Evolutionary conservation across 92 coral and sea anemone species (phyloP), one percentile per base, ranked within the genome.

Genomic region (Actinernus sp.): DNA sequence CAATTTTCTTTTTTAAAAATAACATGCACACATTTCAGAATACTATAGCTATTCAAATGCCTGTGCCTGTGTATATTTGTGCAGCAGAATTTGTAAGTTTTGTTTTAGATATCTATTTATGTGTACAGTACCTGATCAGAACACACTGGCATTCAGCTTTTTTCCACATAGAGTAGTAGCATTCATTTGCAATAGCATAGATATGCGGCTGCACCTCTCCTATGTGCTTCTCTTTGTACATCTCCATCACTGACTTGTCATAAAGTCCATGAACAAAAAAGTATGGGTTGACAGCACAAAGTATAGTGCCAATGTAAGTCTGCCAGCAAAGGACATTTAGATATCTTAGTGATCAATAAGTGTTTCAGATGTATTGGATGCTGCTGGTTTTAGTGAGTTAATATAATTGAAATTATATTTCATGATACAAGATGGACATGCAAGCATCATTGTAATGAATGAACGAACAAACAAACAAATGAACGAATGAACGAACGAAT

Each of bases 281-380:
- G 76, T 94, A 94, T 27, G 98, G 98, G 58, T 94, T 94, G 3
- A 91, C 75, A 49, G 98, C 93, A 67, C 97, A 88, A 49, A 94
- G 64, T 43, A 94, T 94, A 26, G 97, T 87, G 9, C 98, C 98
- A 58, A 94, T 94, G 80, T 94, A 94, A 38, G 98, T 87, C 98
- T 94, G 83, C 37, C 24, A 54, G 58, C 1, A 58, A 22, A 10
- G 27, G 45, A 16, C 6, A 19, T 32, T n/a, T n/a, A n/a, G n/a
- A n/a, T n/a, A n/a, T n/a, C n/a, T n/a, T n/a, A n/a, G n/a, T n/a
- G n/a, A n/a, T n/a, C n/a, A n/a, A n/a, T n/a, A n/a, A n/a, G n/a
- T n/a, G n/a, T n/a, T n/a, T n/a, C n/a, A n/a, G n/a, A n/a, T n/a
- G n/a, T n/a, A n/a, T n/a, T n/a, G n/a, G n/a, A n/a, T n/a, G n/a